Evolutionary conservation across 2,113 vertebrate species (phyloP).

Genomic region (Rissa tridactyla): DNA sequence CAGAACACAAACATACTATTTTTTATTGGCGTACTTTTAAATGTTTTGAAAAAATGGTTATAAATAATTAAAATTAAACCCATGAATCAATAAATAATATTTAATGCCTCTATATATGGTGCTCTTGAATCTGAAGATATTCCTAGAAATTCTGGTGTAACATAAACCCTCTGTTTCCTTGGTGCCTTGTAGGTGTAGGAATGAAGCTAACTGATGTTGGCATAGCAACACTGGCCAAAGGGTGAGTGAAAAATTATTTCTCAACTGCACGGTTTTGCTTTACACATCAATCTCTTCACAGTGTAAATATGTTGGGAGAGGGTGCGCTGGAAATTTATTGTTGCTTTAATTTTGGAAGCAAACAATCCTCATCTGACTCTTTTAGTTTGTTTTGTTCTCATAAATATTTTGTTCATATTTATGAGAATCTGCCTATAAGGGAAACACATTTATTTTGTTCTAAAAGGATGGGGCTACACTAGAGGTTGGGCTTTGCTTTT

Average conservation of each 20-base stretch:
- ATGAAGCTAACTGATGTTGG: conserved; percentile 97
- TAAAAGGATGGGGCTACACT: background rate
- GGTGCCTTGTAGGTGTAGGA: conserved; percentile 85
- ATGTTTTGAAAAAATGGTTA: background rate
- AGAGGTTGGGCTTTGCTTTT: background rate
- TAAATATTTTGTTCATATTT: background rate
- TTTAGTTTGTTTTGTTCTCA: background rate
- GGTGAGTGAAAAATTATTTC: conserved; percentile 77
- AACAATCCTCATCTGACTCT: background rate
- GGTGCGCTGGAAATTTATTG: background rate
- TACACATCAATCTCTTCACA: background rate
- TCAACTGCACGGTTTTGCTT: background rate
- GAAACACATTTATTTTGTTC: background rate
- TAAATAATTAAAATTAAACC: background rate
- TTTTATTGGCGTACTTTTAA: background rate
- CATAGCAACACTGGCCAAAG: conserved; percentile 94
- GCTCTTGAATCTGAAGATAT: background rate
- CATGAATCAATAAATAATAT: background rate
- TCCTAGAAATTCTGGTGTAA: background rate
- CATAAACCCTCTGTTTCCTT: background rate
- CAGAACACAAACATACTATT: background rate
- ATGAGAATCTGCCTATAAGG: background rate
- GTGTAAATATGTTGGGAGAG: background rate
- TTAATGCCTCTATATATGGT: background rate
- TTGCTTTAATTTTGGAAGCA: background rate